A percentile compares a stretch with the other conserved stretches of the same genome.
Evolutionary conservation across 37 sponge, comb jelly and placozoan species (phyloP).

Genomic region (Crambe crambe): DNA sequence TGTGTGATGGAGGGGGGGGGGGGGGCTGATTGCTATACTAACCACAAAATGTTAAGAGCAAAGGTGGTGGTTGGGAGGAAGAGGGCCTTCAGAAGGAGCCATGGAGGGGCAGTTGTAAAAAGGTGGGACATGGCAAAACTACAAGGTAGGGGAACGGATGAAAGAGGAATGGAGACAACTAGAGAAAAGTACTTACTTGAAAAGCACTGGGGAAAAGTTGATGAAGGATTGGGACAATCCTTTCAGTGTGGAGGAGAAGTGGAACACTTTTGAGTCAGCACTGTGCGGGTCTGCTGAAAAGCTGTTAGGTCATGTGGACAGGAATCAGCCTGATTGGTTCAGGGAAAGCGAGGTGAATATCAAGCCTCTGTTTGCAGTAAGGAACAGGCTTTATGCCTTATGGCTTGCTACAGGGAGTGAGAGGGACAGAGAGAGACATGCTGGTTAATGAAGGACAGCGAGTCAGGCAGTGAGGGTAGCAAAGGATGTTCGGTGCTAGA

Average conservation of each 20-base stretch:
- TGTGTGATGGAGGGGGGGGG: constrained; percentile 17
- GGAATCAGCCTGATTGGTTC: background rate
- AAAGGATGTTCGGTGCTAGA: constrained; percentile 20
- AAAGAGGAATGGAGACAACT: constrained; percentile 4
- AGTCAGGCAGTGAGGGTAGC: constrained; percentile 16
- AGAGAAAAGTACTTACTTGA: background rate
- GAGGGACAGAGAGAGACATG: constrained; percentile 14
- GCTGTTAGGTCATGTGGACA: background rate
- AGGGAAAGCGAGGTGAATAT: background rate
- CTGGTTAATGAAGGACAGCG: background rate
- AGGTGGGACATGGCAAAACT: constrained; percentile 25
- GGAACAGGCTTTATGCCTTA: background rate
- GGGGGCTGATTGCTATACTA: constrained; percentile 4
- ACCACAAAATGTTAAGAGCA: constrained; percentile 7
- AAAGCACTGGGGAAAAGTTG: background rate
- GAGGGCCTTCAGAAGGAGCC: background rate
- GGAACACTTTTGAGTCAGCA: background rate
- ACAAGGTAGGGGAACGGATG: constrained; percentile 11
- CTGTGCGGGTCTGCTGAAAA: background rate
- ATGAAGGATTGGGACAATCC: background rate
- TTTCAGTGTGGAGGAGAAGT: background rate
- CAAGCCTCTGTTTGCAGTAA: constrained; percentile 1
- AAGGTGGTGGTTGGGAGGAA: constrained; percentile 14
- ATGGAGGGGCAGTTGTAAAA: background rate
- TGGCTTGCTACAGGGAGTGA: background rate